A percentile compares a stretch with the other conserved stretches of the same genome.
These are phyloP conservation scores for Andrena bucephala DNA, from an alignment of 2,888 invertebrate genomes.

Conservation along the genomic window DNA sequence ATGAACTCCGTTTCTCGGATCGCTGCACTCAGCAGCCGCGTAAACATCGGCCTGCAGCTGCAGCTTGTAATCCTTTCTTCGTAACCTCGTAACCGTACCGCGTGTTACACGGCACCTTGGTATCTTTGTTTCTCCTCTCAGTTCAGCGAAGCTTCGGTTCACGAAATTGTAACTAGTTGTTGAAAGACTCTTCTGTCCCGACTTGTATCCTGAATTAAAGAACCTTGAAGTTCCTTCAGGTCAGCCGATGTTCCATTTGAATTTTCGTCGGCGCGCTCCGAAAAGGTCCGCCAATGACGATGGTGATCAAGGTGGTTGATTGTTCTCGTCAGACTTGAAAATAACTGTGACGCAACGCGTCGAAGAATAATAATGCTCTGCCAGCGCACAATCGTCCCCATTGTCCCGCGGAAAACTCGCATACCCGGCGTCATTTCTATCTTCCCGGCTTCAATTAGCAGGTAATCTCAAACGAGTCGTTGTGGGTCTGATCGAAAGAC, in stretches of 20 bases:
- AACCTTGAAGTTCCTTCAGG: not conserved
- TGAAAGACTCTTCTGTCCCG: not conserved
- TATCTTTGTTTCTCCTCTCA: not conserved
- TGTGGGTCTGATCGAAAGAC: slow-evolving; percentile 14
- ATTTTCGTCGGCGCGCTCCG: not conserved
- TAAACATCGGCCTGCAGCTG: slow-evolving; percentile 68
- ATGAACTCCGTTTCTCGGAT: slow-evolving; percentile 71
- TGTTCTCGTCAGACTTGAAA: slow-evolving; percentile 29
- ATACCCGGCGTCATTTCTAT: slow-evolving; percentile 24
- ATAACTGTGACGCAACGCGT: slow-evolving; percentile 23
- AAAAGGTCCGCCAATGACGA: slow-evolving; percentile 24
- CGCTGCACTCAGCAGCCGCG: slow-evolving; percentile 71
- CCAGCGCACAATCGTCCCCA: slow-evolving; percentile 47
- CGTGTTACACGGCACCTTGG: slow-evolving; percentile 20
- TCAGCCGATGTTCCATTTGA: not conserved
- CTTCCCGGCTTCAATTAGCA: slow-evolving; percentile 61
- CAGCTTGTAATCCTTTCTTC: slow-evolving; percentile 65
- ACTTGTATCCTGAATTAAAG: not conserved
- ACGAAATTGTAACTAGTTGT: not conserved
- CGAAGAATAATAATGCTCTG: slow-evolving; percentile 13
- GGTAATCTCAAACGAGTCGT: slow-evolving; percentile 52
- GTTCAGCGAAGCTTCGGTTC: not conserved
- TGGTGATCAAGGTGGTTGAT: not conserved
- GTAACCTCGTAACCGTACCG: slow-evolving; percentile 62
- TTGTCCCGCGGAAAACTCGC: slow-evolving; percentile 45